Percentiles rank a stretch among this genome's conserved stretches.
Evolutionary conservation across 2,113 vertebrate genomes (phyloP).

Genomic region (Piprites chloris): DNA sequence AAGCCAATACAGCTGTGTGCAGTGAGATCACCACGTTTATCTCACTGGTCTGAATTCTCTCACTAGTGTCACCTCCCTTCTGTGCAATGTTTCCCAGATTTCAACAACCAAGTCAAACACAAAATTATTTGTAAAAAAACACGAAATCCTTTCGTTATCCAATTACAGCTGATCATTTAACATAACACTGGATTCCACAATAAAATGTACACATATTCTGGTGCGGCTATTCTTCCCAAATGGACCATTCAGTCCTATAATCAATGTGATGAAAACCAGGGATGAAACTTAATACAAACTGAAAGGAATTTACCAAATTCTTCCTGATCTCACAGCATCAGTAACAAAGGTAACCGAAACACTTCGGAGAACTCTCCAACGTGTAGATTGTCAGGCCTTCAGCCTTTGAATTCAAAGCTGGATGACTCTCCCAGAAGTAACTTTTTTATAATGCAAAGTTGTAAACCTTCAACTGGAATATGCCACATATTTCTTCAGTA

Average conservation of each 20-base stretch:
- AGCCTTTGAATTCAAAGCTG: background rate
- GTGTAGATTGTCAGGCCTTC: background rate
- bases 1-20: constrained; percentile 35
- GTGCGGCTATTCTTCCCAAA: background rate
- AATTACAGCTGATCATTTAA: background rate
- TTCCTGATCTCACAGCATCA: background rate
- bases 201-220: background rate
- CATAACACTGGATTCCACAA: background rate
- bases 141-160: background rate
- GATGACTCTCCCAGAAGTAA: background rate
- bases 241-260: background rate
- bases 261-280: background rate
- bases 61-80: constrained; percentile 37
- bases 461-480: background rate
- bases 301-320: background rate
- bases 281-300: background rate
- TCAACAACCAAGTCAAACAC: background rate
- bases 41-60: constrained; percentile 47
- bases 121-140: background rate
- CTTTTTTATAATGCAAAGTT: background rate
- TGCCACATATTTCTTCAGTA: background rate
- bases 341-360: background rate
- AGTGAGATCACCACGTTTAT: constrained; percentile 60
- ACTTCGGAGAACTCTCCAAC: background rate
- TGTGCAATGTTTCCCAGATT: background rate